Base-by-base conservation (phyloP, 1,140 invertebrate species). In the Mya arenaria region DNA sequence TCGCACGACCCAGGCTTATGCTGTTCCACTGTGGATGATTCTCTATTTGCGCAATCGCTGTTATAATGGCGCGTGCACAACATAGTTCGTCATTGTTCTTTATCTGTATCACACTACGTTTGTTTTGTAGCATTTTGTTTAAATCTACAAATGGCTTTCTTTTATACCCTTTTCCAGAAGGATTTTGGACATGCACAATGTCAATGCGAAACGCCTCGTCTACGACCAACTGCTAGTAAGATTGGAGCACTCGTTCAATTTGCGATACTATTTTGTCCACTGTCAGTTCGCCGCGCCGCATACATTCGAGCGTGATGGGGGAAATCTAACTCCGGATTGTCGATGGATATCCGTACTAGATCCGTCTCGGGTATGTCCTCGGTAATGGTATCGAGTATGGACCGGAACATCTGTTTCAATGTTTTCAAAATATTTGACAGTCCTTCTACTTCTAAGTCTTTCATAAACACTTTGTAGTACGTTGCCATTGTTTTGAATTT, bases 181-280 rank as follows among this genome's bases (percentile, higher is more conserved):
- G 71, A 6, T 72, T 34, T 34, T 34, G n/a, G 5, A 84, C 78
- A 60, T 84, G 78, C 17, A 81, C 77, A 4, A 82, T 8, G 10
- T 82, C 83, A 25, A 84, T 39, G 6, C 74, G 65, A 48, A 84
- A 66, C 6, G 78, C 72, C 55, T 81, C 72, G 58, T 82, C 73
- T 8, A 84, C 23, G 36, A 82, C 83, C 56, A 84, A 84, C 41
- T 84, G 36, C 28, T 84, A 71, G 37, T 84, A 82, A 4, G 83
- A 84, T 48, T 82, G 83, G 0, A 82, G 68, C 5, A 82, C 79
- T 10, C 78, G 56, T 48, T 82, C 78, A 19, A 84, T 60, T 44
- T 84, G 78, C n/a, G 39, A 63, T 28, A 82, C 37, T 0, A 82
- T 19, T 60, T 48, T 52, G n/a, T 78, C 56, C 13, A 74, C 71